phyloP scores from a whole-genome alignment of 2,113 vertebrate genomes.

The Etheostoma spectabile region DNA sequence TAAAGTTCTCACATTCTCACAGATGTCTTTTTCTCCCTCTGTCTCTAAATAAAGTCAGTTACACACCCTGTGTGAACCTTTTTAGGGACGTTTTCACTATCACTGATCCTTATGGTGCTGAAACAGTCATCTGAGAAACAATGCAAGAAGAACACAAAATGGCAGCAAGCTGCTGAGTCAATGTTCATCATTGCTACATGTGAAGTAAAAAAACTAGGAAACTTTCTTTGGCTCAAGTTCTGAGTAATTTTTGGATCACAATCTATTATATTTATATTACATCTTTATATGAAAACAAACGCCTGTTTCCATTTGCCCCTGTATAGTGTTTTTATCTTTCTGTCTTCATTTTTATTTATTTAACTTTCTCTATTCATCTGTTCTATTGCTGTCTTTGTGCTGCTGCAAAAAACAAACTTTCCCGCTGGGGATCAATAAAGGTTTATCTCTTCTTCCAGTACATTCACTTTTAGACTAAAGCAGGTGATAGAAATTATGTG shows the following conservation, averaged over 20 bases:
- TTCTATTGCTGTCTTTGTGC: too few species aligned
- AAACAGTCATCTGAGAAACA: conserved; percentile 54
- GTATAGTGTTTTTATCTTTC: too few species aligned
- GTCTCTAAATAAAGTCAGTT: conserved; percentile 58
- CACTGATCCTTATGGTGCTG: conserved; percentile 56
- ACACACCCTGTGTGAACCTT: conserved; percentile 53
- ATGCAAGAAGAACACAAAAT: conserved; percentile 45
- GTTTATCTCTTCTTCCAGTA: background rate
- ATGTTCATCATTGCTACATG: conserved; percentile 8
- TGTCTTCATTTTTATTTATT: too few species aligned
- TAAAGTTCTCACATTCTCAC: conserved; percentile 36
- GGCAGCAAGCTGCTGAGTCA: conserved; percentile 36
- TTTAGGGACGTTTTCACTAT: conserved; percentile 59
- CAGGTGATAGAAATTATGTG: background rate
- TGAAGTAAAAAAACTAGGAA: conserved; percentile 18
- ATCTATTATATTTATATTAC: too few species aligned
- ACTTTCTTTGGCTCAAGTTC: background rate
- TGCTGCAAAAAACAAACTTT: too few species aligned
- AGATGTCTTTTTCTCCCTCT: conserved; percentile 34
- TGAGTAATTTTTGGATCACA: background rate
- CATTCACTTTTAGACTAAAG: background rate
- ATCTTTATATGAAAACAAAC: too few species aligned
- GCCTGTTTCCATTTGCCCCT: too few species aligned
- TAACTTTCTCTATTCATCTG: too few species aligned
- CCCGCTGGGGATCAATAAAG: too few species aligned